Evolutionary conservation across 2,113 vertebrate species (phyloP).

Genomic region (Sinocyclocheilus anophthalmus): DNA sequence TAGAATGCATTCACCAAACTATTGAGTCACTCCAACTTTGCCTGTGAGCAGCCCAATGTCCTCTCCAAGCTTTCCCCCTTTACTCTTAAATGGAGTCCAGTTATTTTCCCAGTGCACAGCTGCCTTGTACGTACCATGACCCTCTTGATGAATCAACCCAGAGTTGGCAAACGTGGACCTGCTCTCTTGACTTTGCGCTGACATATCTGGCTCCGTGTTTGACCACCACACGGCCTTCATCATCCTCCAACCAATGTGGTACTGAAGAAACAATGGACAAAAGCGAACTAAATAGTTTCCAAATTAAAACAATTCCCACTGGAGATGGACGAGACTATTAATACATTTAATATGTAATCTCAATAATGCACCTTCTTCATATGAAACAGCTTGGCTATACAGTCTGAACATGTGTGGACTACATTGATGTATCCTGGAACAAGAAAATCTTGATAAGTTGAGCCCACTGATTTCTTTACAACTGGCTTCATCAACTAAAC

Average conservation of each 20-base stretch:
- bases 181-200: slow-evolving; percentile 17
- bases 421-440: slow-evolving; percentile 58
- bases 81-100: slow-evolving; percentile 22
- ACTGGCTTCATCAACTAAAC: slow-evolving; percentile 36
- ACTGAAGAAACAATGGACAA: slow-evolving; percentile 60
- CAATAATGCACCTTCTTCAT: slow-evolving; percentile 61
- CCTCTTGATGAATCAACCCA: slow-evolving; percentile 21
- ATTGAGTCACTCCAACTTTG: slow-evolving; percentile 46
- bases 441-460: slow-evolving; percentile 47
- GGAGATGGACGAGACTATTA: slow-evolving; percentile 55
- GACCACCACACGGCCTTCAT: slow-evolving; percentile 47
- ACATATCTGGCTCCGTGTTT: slow-evolving; percentile 45
- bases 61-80: slow-evolving; percentile 46
- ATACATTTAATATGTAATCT: slow-evolving; percentile 67
- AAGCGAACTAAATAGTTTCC: slow-evolving; percentile 66
- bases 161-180: slow-evolving; percentile 18
- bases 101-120: slow-evolving; percentile 19
- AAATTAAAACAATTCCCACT: slow-evolving; percentile 63
- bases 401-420: slow-evolving; percentile 34
- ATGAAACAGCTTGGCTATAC: slow-evolving; percentile 54
- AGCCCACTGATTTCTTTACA: slow-evolving; percentile 2
- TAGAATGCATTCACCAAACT: slow-evolving; percentile 69
- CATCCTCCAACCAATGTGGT: slow-evolving; percentile 62
- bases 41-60: slow-evolving; percentile 55
- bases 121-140: slow-evolving; percentile 25